A percentile compares a stretch with the other conserved stretches of the same genome.
Conservation (phyloP, 1,140 invertebrate species). For the Helicorthomorpha holstii region DNA sequence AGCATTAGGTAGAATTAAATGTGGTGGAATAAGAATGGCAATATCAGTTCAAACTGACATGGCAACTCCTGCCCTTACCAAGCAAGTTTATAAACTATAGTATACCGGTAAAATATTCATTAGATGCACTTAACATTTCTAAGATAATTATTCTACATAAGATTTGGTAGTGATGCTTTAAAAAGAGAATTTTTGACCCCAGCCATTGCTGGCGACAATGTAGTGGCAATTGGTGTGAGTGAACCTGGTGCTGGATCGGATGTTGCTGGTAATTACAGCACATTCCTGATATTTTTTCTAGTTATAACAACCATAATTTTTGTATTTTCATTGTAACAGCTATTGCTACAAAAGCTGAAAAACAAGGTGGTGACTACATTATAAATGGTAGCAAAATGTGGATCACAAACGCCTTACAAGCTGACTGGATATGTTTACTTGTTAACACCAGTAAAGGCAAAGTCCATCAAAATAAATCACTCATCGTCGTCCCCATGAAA, state of each 20-base stretch:
- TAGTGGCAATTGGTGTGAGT: slow-evolving; percentile 38
- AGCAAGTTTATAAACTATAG: slow-evolving; percentile 9
- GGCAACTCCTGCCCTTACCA: slow-evolving; percentile 31
- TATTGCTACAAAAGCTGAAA: slow-evolving; percentile 29
- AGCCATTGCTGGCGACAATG: slow-evolving; percentile 34
- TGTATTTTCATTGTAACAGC: slow-evolving; percentile 15
- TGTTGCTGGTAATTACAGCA: slow-evolving; percentile 31
- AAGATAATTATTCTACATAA: slow-evolving; percentile 10
- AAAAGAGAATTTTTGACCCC: slow-evolving; percentile 38
- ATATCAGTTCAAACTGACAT: slow-evolving; percentile 39
- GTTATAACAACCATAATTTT: too few species aligned
- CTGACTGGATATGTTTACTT: slow-evolving; percentile 42
- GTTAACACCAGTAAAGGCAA: slow-evolving; percentile 31
- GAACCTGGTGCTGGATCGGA: slow-evolving; percentile 38
- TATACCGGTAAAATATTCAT: not conserved
- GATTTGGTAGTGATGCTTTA: slow-evolving; percentile 38
- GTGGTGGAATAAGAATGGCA: slow-evolving; percentile 37
- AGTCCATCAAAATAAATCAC: slow-evolving; percentile 37
- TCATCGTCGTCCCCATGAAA: slow-evolving; percentile 39
- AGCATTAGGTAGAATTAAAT: slow-evolving; percentile 34
- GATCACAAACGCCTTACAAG: slow-evolving; percentile 38
- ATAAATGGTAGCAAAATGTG: slow-evolving; percentile 42
- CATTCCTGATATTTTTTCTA: not conserved
- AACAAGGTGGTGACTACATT: slow-evolving; percentile 33
- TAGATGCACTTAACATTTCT: too few species aligned